Conservation (phyloP, 35 echinoderm and acorn worm genomes). For the Apostichopus californicus region DNA sequence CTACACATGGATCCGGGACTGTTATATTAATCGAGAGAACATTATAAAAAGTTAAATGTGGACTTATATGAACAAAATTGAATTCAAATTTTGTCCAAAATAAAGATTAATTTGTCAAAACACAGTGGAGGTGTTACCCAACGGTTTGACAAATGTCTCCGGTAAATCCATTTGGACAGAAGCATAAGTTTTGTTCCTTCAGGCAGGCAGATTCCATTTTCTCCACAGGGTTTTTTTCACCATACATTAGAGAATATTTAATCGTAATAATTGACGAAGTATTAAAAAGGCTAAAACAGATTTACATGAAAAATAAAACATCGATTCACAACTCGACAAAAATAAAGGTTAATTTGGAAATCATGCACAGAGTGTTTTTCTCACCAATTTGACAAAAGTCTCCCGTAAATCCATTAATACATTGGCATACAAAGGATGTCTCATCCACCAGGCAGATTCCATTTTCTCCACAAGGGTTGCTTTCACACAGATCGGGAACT, state of each 20-base stretch:
- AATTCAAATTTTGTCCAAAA: too few relatives aligned
- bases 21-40: background rate
- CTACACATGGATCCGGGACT: background rate
- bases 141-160: background rate
- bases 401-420: constrained; percentile 3
- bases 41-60: background rate
- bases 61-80: too few relatives aligned
- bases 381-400: background rate
- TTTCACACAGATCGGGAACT: background rate
- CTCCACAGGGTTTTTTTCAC: background rate
- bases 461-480: background rate
- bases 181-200: background rate
- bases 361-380: too few relatives aligned
- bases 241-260: too few relatives aligned
- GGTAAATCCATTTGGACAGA: background rate
- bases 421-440: background rate
- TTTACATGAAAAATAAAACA: too few relatives aligned
- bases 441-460: background rate
- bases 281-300: too few relatives aligned
- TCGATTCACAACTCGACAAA: too few relatives aligned
- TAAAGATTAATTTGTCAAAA: too few relatives aligned
- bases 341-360: too few relatives aligned
- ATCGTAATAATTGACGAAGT: too few relatives aligned
- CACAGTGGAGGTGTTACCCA: background rate
- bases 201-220: background rate